phyloP scores from a whole-genome alignment of 2,888 invertebrate species.

The Magallana nippona region DNA sequence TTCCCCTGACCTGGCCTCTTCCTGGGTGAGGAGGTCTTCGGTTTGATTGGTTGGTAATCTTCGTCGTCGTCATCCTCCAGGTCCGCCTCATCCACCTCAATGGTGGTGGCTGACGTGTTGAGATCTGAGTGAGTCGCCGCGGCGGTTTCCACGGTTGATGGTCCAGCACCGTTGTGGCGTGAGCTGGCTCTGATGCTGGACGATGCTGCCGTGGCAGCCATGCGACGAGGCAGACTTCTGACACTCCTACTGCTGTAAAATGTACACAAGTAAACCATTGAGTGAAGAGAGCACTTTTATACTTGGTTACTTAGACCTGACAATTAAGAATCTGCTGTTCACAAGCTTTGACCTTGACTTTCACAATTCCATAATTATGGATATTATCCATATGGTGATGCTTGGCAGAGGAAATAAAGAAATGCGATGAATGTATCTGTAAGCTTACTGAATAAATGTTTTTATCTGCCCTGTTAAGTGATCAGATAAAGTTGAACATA shows the following conservation, averaged over 20 bases:
- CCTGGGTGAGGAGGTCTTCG: conserved; percentile 18
- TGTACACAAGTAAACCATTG: no score
- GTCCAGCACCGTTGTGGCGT: conserved; percentile 17
- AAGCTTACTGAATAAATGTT: no score
- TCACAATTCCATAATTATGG: no score
- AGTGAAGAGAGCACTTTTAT: no score
- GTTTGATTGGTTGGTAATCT: conserved; percentile 45
- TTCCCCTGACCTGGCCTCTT: background rate
- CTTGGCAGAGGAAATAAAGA: no score
- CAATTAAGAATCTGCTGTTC: no score
- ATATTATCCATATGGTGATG: no score
- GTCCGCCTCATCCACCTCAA: conserved; percentile 47
- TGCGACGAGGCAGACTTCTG: background rate
- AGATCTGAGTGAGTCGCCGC: conserved; percentile 30
- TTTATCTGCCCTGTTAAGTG: no score
- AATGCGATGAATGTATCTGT: no score
- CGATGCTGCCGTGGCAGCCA: conserved; percentile 24
- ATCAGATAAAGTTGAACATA: no score
- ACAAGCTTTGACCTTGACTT: no score
- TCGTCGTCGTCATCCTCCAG: conserved; percentile 47
- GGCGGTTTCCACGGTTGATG: conserved; percentile 24
- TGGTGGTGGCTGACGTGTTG: conserved; percentile 52
- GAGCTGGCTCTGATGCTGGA: conserved; percentile 38
- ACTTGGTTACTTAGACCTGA: no score
- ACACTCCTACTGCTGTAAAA: background rate